Evolutionary conservation across 2,113 vertebrate genomes (phyloP), one percentile per base, ranked within the genome.

Genomic region (Saccopteryx bilineata): DNA sequence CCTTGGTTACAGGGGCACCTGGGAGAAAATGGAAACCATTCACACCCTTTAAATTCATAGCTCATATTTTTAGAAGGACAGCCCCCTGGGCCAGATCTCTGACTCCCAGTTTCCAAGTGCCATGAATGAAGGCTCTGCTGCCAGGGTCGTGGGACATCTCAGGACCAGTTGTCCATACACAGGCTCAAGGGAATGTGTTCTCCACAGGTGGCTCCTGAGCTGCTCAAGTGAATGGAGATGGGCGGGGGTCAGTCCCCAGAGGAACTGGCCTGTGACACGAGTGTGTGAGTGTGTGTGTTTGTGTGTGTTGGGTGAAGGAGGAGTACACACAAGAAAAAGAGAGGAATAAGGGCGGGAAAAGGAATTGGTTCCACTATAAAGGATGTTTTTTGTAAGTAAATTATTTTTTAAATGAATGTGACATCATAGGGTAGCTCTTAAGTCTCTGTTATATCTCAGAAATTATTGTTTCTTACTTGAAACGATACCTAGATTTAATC

Each of bases 221-320:
- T 7, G 7, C 71, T 15, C 21, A 26, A 4, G 24, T 7, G 17
- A 31, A 54, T 17, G 2, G 23, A 24, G 50, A 26, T 18, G 5
- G 71, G 33, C 6, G 31, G 2, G 26, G 15, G 19, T n/a, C 31
- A 21, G 60, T 18, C 63, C 7, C 15, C 66, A 58, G 21, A 58
- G 31, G 80, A 74, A 50, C n/a, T 17, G 61, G 26, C 5, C 1
- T 19, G 26, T 3, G 3, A 39, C 39, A 39, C 39, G 3, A 39
- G 39, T 39, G 19, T 0, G 2, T 9, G 28, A 1, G 17, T 6
- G 1, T 10, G 23, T 5, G 31, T 5, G 2, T 0, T 0, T 11
- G 24, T 11, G 28, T 8, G 56, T 23, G 39, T 48, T 26, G 31
- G 15, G 14, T 15, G 21, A 11, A 56, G 74, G n/a, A 68, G 28